Evolutionary conservation across 2,888 invertebrate genomes (phyloP).

Genomic region (Eilema sororculum): DNA sequence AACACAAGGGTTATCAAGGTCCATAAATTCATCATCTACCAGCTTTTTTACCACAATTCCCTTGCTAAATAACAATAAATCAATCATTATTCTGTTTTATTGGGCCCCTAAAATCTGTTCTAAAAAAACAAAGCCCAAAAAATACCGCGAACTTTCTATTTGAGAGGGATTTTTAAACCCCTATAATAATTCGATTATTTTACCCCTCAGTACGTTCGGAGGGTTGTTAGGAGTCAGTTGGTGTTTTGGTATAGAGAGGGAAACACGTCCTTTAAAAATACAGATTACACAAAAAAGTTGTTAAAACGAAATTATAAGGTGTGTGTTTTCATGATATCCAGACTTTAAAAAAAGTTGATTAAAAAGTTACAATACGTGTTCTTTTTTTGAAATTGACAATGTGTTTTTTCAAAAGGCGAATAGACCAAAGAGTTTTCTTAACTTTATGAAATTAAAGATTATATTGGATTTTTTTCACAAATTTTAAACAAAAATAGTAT

Average conservation of each 20-base stretch:
- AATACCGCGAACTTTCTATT: conserved; percentile 6
- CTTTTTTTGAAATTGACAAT: background rate
- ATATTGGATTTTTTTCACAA: too few relatives aligned
- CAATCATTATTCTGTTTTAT: background rate
- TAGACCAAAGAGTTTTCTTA: background rate
- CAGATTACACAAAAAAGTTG: conserved; percentile 1
- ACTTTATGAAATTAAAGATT: background rate
- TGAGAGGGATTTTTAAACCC: conserved; percentile 13
- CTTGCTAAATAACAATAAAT: background rate
- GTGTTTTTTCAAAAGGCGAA: background rate
- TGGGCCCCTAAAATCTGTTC: conserved; percentile 1
- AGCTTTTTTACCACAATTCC: background rate
- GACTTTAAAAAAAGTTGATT: background rate
- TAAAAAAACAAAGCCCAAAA: background rate
- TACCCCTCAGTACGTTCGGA: conserved; percentile 13
- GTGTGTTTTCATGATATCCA: background rate
- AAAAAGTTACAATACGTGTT: background rate
- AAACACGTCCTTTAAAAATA: conserved; percentile 7
- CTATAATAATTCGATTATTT: conserved; percentile 26
- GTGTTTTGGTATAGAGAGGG: background rate
- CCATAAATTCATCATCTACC: background rate
- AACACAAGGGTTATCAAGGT: background rate
- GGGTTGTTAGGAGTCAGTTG: conserved; percentile 13
- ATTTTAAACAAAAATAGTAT: background rate
- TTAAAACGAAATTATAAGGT: background rate